phyloP scores from a whole-genome alignment of 2,113 vertebrate species.

The Dasyurus viverrinus region DNA sequence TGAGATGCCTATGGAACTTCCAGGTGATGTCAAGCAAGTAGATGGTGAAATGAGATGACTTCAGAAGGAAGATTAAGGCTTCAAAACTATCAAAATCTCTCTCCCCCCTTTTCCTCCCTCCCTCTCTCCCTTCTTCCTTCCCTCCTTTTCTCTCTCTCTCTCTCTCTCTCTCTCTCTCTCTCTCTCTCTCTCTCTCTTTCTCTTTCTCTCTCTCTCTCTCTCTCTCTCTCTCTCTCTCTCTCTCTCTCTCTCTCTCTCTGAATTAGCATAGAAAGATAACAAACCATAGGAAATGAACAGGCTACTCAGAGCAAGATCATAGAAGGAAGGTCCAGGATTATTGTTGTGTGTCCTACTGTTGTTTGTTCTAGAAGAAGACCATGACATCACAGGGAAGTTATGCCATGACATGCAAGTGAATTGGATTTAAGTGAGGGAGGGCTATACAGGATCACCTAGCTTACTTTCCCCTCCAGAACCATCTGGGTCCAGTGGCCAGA shows the following conservation, averaged over 20 bases:
- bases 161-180: background rate
- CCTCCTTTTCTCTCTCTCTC: background rate
- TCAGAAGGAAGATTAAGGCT: background rate
- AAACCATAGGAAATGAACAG: background rate
- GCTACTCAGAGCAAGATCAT: background rate
- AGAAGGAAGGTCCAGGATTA: background rate
- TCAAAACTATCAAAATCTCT: background rate
- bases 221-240: background rate
- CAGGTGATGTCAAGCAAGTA: background rate
- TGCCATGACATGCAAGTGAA: too few relatives aligned
- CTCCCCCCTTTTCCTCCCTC: background rate
- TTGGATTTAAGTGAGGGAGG: too few relatives aligned
- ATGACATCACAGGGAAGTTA: too few relatives aligned
- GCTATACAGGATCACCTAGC: too few relatives aligned
- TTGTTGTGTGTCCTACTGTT: too few relatives aligned
- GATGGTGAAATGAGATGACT: background rate
- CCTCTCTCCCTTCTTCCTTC: too few relatives aligned
- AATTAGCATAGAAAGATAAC: background rate
- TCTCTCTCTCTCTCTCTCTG: background rate
- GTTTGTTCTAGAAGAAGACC: too few relatives aligned
- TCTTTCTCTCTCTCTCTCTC: background rate
- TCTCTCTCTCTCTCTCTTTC: background rate
- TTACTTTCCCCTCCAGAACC: too few relatives aligned
- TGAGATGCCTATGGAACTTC: background rate
- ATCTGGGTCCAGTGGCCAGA: too few relatives aligned